phyloP scores from a whole-genome alignment of 2,113 vertebrate species.

The Oxygymnocypris stewartii region DNA sequence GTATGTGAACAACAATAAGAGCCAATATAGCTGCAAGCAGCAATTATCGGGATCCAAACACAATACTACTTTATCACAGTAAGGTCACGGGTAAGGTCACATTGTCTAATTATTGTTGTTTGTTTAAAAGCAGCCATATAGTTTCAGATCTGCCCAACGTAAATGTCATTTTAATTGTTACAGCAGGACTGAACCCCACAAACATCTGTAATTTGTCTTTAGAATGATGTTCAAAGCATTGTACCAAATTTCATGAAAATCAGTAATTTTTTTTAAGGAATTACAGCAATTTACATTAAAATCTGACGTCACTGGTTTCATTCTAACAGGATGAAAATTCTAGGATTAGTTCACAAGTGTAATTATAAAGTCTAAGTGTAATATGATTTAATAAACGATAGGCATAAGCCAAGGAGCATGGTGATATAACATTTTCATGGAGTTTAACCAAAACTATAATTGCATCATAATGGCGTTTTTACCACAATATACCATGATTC shows the following conservation, averaged over 20 bases:
- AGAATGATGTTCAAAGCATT: background rate
- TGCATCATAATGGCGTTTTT: background rate
- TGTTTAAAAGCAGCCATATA: background rate
- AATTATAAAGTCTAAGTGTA: conserved; percentile 7
- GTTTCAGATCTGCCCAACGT: background rate
- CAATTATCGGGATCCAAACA: background rate
- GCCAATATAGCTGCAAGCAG: background rate
- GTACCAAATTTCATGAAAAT: background rate
- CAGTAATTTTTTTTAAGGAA: background rate
- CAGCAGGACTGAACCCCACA: background rate
- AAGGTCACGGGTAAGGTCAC: background rate
- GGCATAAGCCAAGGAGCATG: background rate
- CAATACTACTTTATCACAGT: background rate
- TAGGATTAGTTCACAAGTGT: background rate
- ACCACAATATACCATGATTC: background rate
- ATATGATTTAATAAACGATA: background rate
- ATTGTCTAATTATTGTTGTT: background rate
- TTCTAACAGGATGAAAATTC: background rate
- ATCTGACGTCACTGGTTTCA: background rate
- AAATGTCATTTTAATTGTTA: background rate
- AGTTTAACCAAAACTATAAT: no score
- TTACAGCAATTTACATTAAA: background rate
- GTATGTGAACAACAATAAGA: background rate
- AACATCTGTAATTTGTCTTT: background rate
- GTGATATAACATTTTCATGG: no score